Evolutionary conservation across 2,797 vertebrate species (phyloP).

Genomic region (Allobates femoralis): DNA sequence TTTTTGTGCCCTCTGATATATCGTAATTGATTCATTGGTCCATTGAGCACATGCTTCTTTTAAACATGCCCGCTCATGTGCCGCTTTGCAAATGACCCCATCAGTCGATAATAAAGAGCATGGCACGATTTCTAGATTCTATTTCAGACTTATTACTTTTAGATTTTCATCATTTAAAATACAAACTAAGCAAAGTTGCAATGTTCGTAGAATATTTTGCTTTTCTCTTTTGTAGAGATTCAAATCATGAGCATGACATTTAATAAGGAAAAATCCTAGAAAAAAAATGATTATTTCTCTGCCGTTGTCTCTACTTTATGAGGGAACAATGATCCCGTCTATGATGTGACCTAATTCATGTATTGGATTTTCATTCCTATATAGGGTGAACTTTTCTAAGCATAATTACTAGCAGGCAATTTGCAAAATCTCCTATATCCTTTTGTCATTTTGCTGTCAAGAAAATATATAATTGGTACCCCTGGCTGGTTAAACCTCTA

Average conservation of each 20-base stretch:
- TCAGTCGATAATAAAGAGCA: neutral
- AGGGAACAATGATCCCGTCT: conserved; percentile 21
- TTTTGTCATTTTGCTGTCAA: no score
- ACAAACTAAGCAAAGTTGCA: neutral
- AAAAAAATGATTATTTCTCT: conserved; percentile 18
- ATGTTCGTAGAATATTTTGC: neutral
- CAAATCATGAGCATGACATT: conserved; percentile 38
- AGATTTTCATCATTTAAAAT: conserved; percentile 26
- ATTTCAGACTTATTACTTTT: neutral
- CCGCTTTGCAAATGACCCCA: neutral
- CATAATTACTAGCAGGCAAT: conserved; percentile 5
- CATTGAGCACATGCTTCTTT: no score
- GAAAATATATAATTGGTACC: no score
- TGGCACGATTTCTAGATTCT: neutral
- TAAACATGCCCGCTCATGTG: neutral
- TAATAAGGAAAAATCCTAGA: conserved; percentile 37
- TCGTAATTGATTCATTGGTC: no score
- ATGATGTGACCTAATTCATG: conserved; percentile 8
- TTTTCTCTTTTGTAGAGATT: conserved; percentile 24
- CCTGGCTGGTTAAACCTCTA: no score
- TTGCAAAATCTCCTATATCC: neutral
- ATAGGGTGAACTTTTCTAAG: neutral
- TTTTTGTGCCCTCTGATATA: no score
- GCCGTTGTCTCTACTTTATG: conserved; percentile 9
- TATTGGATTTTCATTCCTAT: neutral